These are phyloP conservation scores for Lamproptera curius DNA, from an alignment of 2,888 invertebrate genomes.

Conservation along the genomic window DNA sequence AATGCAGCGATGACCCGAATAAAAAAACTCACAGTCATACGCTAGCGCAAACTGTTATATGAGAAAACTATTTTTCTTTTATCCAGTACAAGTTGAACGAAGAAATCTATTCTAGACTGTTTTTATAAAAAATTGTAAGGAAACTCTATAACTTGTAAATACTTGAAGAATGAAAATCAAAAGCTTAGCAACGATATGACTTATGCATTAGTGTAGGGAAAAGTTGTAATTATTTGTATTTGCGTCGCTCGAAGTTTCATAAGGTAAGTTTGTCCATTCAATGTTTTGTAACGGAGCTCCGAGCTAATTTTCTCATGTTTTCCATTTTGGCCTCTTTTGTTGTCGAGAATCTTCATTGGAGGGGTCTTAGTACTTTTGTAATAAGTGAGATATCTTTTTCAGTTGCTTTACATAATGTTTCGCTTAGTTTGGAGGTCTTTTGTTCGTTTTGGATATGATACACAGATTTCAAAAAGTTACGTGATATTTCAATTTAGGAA, in stretches of 20 bases:
- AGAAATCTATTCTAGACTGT: too few relatives aligned
- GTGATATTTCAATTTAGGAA: too few relatives aligned
- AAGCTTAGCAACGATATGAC: constrained; percentile 5
- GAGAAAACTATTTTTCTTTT: too few relatives aligned
- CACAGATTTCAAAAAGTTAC: neutral
- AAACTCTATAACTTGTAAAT: neutral
- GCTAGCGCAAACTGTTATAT: too few relatives aligned
- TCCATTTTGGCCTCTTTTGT: constrained; percentile 19
- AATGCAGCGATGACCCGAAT: too few relatives aligned
- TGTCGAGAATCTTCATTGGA: constrained; percentile 1
- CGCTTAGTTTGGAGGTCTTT: neutral
- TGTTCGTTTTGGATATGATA: neutral
- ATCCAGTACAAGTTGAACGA: too few relatives aligned
- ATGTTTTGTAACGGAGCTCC: constrained; percentile 26
- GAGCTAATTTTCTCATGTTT: constrained; percentile 25
- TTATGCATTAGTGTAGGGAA: constrained; percentile 7
- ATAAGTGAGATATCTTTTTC: neutral
- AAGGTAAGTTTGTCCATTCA: constrained; percentile 32
- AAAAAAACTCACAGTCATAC: too few relatives aligned
- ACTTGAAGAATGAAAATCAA: neutral
- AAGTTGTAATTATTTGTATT: constrained; percentile 23
- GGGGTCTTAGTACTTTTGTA: constrained; percentile 7
- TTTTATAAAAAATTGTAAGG: too few relatives aligned
- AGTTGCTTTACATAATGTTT: neutral
- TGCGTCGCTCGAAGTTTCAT: constrained; percentile 31